These are phyloP conservation scores for Tridacna crocea DNA, from an alignment of 2,888 invertebrate genomes.

Conservation along the genomic window DNA sequence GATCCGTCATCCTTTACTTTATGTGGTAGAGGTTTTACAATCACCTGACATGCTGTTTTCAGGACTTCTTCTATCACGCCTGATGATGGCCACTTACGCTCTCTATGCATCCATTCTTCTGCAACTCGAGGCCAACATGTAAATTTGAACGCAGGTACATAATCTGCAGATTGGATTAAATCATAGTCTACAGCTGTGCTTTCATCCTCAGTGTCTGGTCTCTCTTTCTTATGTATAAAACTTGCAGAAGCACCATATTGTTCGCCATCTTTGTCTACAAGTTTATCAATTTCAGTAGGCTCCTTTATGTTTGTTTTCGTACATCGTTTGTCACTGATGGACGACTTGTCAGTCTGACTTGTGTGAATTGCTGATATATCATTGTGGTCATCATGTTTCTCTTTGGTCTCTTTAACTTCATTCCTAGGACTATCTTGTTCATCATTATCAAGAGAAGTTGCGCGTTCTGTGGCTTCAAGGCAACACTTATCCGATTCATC, in stretches of 20 bases:
- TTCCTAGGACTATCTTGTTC: not conserved
- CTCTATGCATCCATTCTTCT: constrained; percentile 34
- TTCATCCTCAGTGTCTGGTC: not conserved
- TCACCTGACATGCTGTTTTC: constrained; percentile 29
- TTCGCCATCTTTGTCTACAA: not conserved
- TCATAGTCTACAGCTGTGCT: not conserved
- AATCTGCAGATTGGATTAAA: constrained; percentile 26
- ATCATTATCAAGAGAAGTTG: not conserved
- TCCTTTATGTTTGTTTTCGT: not conserved
- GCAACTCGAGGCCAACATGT: constrained; percentile 35
- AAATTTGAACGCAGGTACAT: constrained; percentile 35
- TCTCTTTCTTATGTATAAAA: not conserved
- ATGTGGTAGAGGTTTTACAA: constrained; percentile 28
- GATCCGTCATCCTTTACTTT: not conserved
- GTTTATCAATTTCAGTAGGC: not conserved
- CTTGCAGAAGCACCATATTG: too few species aligned
- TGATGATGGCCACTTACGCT: constrained; percentile 42
- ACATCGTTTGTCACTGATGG: not conserved
- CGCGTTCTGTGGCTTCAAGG: not conserved
- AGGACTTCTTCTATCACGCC: constrained; percentile 20
- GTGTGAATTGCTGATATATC: too few species aligned
- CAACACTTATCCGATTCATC: not conserved
- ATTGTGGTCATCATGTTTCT: too few species aligned
- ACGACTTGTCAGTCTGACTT: not conserved
- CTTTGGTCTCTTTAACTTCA: not conserved